A percentile compares a stretch with the other conserved stretches of the same genome.
Conservation (phyloP, 2,888 invertebrate species). For the Drosophila multiciliata region DNA sequence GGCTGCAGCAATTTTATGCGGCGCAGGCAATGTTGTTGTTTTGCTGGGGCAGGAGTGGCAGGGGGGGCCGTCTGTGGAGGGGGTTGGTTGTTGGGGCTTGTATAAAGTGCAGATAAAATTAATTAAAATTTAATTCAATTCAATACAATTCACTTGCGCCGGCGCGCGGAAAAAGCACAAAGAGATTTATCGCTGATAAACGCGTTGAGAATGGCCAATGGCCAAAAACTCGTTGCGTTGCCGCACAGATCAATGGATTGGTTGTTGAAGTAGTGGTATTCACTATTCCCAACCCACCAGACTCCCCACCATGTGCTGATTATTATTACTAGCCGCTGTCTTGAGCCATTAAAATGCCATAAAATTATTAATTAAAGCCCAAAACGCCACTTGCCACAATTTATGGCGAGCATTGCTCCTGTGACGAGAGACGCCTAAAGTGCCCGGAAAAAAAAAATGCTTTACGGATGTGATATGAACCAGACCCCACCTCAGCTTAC, state of each 20-base stretch:
- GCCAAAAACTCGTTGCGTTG: slow-evolving; percentile 46
- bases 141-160: slow-evolving; percentile 79
- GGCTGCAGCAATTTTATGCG: slow-evolving; percentile 56
- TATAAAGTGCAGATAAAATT: slow-evolving; percentile 77
- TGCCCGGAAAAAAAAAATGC: slow-evolving; percentile 42
- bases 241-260: slow-evolving; percentile 69
- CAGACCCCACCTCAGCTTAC: slow-evolving; percentile 23
- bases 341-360: slow-evolving; percentile 78
- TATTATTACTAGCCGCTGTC: slow-evolving; percentile 39
- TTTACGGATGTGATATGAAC: slow-evolving; percentile 43
- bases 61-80: neutral
- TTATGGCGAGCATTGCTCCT: slow-evolving; percentile 55
- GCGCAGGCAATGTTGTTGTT: slow-evolving; percentile 24
- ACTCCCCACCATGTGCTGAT: slow-evolving; percentile 41
- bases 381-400: slow-evolving; percentile 72
- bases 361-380: slow-evolving; percentile 80
- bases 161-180: slow-evolving; percentile 77
- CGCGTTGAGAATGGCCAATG: slow-evolving; percentile 75
- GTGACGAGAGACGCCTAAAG: slow-evolving; percentile 36
- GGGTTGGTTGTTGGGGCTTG: neutral
- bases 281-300: neutral
- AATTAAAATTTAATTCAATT: slow-evolving; percentile 81
- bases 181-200: slow-evolving; percentile 82
- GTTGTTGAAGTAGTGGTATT: slow-evolving; percentile 2
- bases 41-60: neutral